These are phyloP conservation scores for Aurelia aurita DNA, from an alignment of 30 jellyfish, hydroid and myxozoan genomes.

Conservation along the genomic window DNA sequence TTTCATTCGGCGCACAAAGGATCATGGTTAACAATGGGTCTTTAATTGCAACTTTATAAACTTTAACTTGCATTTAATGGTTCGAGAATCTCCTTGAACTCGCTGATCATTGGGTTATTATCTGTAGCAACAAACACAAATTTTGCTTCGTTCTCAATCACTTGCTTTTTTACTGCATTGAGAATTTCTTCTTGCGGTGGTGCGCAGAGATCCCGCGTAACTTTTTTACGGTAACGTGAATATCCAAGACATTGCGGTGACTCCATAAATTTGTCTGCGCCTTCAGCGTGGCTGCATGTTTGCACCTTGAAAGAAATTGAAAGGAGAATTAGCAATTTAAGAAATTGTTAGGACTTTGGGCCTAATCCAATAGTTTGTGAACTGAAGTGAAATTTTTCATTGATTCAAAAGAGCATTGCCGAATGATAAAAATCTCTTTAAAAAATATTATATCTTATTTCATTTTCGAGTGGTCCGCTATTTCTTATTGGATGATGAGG, in stretches of 20 bases:
- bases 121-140: conserved; percentile 64
- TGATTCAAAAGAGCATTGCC: no score
- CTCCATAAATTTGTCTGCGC: conserved; percentile 51
- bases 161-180: not conserved
- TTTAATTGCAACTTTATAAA: no score
- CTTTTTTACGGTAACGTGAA: conserved; percentile 9
- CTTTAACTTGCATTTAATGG: conserved; percentile 13
- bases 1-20: no score
- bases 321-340: not conserved
- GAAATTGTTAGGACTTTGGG: no score
- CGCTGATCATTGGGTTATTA: conserved; percentile 56
- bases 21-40: no score
- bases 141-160: conserved; percentile 9
- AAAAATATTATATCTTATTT: no score
- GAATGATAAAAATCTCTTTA: no score
- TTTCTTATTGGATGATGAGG: no score
- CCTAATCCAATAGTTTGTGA: no score
- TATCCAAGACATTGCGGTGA: conserved; percentile 71
- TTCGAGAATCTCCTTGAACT: conserved; percentile 15
- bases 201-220: conserved; percentile 56
- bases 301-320: not conserved
- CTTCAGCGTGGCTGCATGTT: conserved; percentile 50
- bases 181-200: conserved; percentile 48
- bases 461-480: no score
- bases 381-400: no score